These are phyloP conservation scores for Periplaneta americana DNA, from an alignment of 1,140 invertebrate species.

Conservation along the genomic window DNA sequence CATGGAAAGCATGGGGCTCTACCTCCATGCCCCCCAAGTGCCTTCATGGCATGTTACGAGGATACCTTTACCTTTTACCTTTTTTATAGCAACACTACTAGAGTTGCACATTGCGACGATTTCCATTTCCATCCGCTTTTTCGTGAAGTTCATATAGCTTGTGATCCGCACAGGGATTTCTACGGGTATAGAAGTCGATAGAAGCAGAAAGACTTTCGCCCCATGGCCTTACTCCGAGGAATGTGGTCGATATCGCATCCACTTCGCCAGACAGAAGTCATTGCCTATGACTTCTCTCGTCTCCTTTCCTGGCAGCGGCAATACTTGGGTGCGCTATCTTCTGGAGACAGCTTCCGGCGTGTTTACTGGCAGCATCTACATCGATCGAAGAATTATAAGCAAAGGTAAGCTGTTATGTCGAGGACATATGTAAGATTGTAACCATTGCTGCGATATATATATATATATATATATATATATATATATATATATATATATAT, in stretches of 20 bases:
- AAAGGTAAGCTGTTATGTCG: slow-evolving; percentile 29
- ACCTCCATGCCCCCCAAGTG: too few species aligned
- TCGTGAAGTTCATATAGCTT: too few species aligned
- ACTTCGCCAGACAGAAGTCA: slow-evolving; percentile 18
- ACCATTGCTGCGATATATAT: too few species aligned
- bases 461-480: too few species aligned
- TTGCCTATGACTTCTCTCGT: slow-evolving; percentile 28
- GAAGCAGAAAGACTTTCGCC: slow-evolving; percentile 5
- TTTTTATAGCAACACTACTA: too few species aligned
- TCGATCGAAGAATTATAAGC: slow-evolving; percentile 23
- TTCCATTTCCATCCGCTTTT: too few species aligned
- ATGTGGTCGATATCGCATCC: slow-evolving; percentile 14
- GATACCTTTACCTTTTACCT: too few species aligned
- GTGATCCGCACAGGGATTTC: neutral
- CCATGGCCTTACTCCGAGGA: slow-evolving; percentile 18
- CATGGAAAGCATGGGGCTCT: too few species aligned
- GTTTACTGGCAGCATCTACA: slow-evolving; percentile 34
- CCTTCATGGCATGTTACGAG: too few species aligned
- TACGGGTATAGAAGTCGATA: slow-evolving; percentile 6
- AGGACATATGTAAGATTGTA: too few species aligned
- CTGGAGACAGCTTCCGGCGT: slow-evolving; percentile 32
- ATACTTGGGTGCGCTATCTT: slow-evolving; percentile 35
- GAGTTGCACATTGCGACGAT: too few species aligned
- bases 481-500: too few species aligned
- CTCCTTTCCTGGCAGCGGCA: slow-evolving; percentile 35